Base-by-base conservation (phyloP, 1,140 invertebrate genomes). In the Steinernema khuongi region DNA sequence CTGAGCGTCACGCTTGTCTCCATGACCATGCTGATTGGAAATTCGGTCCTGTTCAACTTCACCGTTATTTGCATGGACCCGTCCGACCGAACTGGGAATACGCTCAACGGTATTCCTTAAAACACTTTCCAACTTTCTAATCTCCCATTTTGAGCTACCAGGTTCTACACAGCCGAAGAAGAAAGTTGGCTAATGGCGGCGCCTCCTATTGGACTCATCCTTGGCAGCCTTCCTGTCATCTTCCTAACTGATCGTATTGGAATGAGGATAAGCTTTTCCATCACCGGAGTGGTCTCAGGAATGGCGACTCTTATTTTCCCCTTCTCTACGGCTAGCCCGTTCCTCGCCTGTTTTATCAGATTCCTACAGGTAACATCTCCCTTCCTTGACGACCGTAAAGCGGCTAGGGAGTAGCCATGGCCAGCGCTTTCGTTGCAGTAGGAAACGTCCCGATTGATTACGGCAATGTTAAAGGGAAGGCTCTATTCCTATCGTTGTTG, bases 71-170 rank as follows among this genome's bases (percentile, higher is more conserved):
- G 50, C 22, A 60, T 60, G 50, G 26, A 60, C 4, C 50, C 50
- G 50, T 14, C 14, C 4, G 50, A 60, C 7, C 11, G 50, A 22
- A 26, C 7, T 41, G 50, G 22, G 14, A n/a, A 26, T 26, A n/a
- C 50, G 50, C 14, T 60, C 22, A 60, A 60, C 50, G 50, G 50
- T 60, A 60, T n/a, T 14, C 36, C 36, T 41, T 41, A 41, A 41
- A 41, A 7, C n/a, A 11, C 36, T 41, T 41, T 4, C 22, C 50
- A 60, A 26, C 4, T n/a, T 7, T 60, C 14, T 22, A 60, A 60
- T 60, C n/a, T n/a, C n/a, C n/a, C n/a, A n/a, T n/a, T 60, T 60
- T 60, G 11, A 60, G 50, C 14, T 11, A 60, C 50, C 7, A 60
- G 50, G 11, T 60, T 60, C 50, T 60, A 60, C 50, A 60, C 50